phyloP scores from a whole-genome alignment of 1,140 invertebrate genomes.

The Schlechtendalia chinensis region DNA sequence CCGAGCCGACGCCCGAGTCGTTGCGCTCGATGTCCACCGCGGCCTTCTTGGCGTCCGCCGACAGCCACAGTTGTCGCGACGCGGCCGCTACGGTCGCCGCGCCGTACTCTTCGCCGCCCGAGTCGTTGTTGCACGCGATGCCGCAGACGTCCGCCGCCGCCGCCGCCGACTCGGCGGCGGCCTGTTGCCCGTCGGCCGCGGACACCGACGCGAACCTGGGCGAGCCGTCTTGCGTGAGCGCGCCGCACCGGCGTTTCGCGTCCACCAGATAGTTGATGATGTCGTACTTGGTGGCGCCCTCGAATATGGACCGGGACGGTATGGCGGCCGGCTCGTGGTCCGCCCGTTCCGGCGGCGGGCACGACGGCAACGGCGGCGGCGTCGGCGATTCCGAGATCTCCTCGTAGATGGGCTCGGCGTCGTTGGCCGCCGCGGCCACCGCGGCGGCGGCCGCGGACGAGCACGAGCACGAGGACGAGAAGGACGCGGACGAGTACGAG shows the following conservation, averaged over 20 bases:
- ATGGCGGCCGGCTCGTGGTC: constrained; percentile 51
- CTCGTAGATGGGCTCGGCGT: constrained; percentile 85
- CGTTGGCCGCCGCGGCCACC: constrained; percentile 56
- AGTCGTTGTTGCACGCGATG: constrained; percentile 65
- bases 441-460: background rate
- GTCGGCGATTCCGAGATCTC: constrained; percentile 73
- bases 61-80: too few species aligned
- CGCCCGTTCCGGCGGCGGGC: constrained; percentile 59
- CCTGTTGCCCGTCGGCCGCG: constrained; percentile 17
- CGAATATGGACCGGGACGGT: constrained; percentile 68
- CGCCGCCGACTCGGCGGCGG: constrained; percentile 52
- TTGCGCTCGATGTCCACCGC: constrained; percentile 76
- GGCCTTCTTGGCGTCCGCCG: constrained; percentile 53
- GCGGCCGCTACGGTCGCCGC: constrained; percentile 44
- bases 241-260: constrained; percentile 72
- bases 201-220: constrained; percentile 59
- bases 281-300: constrained; percentile 79
- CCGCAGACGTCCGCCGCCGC: constrained; percentile 60
- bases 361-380: constrained; percentile 71
- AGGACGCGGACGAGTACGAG: background rate
- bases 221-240: constrained; percentile 51
- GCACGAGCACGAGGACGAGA: background rate
- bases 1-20: constrained; percentile 89
- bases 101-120: constrained; percentile 52
- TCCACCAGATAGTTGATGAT: constrained; percentile 84